phyloP scores from a whole-genome alignment of 2,888 invertebrate genomes.

The Dynastes grantii region DNA sequence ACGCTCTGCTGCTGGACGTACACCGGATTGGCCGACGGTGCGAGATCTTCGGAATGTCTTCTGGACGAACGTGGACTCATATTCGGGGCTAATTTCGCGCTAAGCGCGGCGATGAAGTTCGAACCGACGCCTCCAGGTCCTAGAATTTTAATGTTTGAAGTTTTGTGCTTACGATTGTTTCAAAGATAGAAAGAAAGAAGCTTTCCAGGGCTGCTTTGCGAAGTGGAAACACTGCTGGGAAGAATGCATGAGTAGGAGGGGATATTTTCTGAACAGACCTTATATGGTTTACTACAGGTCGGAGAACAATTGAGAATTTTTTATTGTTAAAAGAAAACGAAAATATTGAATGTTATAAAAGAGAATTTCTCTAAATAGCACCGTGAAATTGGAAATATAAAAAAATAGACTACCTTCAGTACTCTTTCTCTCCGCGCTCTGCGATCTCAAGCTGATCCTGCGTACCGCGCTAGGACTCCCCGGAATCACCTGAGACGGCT shows the following conservation, averaged over 20 bases:
- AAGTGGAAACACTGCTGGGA: no score
- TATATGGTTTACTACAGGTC: no score
- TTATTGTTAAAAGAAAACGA: constrained; percentile 7
- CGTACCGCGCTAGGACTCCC: constrained; percentile 73
- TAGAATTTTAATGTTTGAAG: constrained; percentile 51
- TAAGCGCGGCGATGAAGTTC: constrained; percentile 80
- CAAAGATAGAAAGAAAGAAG: no score
- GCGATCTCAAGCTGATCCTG: constrained; percentile 73
- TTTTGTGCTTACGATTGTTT: background rate
- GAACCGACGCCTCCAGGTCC: constrained; percentile 76
- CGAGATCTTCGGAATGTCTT: constrained; percentile 71
- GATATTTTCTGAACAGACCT: no score
- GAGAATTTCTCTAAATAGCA: no score
- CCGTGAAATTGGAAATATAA: no score
- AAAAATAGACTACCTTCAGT: constrained; percentile 69
- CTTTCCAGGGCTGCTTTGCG: no score
- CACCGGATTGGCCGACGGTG: constrained; percentile 54
- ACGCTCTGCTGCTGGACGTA: constrained; percentile 68
- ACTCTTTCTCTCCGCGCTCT: constrained; percentile 76
- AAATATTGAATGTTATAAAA: background rate
- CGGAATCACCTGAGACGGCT: constrained; percentile 71
- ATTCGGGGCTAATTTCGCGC: constrained; percentile 79
- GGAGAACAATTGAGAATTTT: no score
- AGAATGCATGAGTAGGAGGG: no score
- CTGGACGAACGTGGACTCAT: constrained; percentile 75